Evolutionary conservation across 2,113 vertebrate genomes (phyloP).

Genomic region (Meles meles): DNA sequence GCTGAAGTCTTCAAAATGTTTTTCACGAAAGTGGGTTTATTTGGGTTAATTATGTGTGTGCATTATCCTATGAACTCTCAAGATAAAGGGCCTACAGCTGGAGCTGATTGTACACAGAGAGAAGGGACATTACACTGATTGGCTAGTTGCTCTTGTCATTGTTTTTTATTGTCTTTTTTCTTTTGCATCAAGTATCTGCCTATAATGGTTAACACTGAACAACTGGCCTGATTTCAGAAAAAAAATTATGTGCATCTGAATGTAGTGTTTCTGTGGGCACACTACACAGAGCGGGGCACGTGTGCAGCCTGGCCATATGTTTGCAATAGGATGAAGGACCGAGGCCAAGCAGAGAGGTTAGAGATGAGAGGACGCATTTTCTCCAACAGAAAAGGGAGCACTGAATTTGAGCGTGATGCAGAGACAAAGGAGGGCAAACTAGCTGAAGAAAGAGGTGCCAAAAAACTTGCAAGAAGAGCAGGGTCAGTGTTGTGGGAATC

Average conservation of each 20-base stretch:
- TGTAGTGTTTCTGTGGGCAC: neutral
- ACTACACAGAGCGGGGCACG: neutral
- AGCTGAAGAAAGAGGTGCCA: neutral
- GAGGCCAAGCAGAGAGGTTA: neutral
- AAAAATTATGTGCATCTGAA: neutral
- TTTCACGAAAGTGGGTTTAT: constrained; percentile 46
- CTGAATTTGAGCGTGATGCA: neutral
- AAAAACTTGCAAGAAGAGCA: neutral
- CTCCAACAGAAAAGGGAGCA: neutral
- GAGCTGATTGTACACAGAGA: constrained; percentile 40
- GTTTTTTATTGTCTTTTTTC: constrained; percentile 43
- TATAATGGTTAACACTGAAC: constrained; percentile 27
- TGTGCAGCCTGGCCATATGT: neutral
- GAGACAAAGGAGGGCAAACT: neutral
- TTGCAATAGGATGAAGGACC: neutral
- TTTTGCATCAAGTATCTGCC: constrained; percentile 44
- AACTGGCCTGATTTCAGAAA: constrained; percentile 35
- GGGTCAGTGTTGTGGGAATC: neutral
- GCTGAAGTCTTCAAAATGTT: constrained; percentile 51
- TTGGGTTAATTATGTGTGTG: constrained; percentile 63
- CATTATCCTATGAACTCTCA: constrained; percentile 22
- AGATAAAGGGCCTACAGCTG: constrained; percentile 53
- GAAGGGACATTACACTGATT: constrained; percentile 34
- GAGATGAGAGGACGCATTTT: constrained; percentile 4
- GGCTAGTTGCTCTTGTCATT: constrained; percentile 34